phyloP scores from a whole-genome alignment of 2,113 vertebrate species.

The Neogobius melanostomus region DNA sequence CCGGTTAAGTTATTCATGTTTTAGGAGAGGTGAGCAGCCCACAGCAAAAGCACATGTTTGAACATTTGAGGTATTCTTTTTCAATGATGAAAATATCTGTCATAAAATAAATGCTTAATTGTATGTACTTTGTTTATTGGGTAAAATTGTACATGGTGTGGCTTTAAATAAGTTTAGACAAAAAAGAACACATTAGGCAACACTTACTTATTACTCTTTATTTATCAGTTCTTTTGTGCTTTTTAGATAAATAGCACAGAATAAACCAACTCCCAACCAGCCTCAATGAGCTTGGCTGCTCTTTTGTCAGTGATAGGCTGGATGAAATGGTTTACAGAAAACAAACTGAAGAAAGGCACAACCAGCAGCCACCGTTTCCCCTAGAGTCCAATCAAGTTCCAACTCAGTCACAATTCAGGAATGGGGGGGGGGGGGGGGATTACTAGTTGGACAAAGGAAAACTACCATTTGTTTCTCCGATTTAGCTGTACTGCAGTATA shows the following conservation, averaged over 20 bases:
- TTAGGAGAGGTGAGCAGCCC: too few species aligned
- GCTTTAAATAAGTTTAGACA: too few species aligned
- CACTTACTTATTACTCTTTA: constrained; percentile 65
- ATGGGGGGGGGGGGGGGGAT: constrained; percentile 20
- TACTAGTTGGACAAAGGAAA: constrained; percentile 48
- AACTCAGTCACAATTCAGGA: constrained; percentile 33
- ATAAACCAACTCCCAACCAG: constrained; percentile 72
- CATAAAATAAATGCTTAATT: too few species aligned
- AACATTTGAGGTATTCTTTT: too few species aligned
- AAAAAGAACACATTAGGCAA: not conserved
- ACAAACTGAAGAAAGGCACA: constrained; percentile 67
- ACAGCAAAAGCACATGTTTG: too few species aligned
- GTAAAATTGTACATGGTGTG: too few species aligned
- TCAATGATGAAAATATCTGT: too few species aligned
- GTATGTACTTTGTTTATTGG: too few species aligned
- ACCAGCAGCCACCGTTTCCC: constrained; percentile 58
- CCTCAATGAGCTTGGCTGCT: constrained; percentile 64
- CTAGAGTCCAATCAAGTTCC: constrained; percentile 40
- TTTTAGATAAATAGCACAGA: constrained; percentile 76
- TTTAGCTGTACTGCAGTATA: constrained; percentile 30
- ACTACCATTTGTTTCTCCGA: constrained; percentile 45
- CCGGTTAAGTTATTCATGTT: too few species aligned
- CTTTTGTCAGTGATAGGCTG: constrained; percentile 52
- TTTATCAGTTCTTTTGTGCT: constrained; percentile 78
- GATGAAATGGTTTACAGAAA: constrained; percentile 45